Evolutionary conservation across 2,797 vertebrate species (phyloP).

Genomic region (Columba guinea): DNA sequence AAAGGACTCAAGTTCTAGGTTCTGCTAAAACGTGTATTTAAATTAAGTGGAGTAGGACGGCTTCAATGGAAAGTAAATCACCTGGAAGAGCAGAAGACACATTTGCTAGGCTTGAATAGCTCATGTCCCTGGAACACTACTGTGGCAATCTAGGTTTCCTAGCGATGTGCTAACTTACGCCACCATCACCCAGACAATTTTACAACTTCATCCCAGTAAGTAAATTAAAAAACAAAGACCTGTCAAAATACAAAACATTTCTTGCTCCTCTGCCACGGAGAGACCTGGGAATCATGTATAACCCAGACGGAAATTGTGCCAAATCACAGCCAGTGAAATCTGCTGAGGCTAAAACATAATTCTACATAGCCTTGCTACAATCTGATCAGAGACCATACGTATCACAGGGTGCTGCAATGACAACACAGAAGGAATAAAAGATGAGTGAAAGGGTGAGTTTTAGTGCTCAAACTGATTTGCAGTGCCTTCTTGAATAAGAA

Average conservation of each 20-base stretch:
- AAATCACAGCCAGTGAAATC: not conserved
- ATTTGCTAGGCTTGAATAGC: not conserved
- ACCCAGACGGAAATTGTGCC: not conserved
- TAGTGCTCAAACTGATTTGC: not conserved
- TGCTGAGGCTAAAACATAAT: not conserved
- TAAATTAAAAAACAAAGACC: not conserved
- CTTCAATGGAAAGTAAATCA: not conserved
- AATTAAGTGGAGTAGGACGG: not conserved
- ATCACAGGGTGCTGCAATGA: accelerated
- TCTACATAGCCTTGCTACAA: not conserved
- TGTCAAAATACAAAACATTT: conserved; percentile 2
- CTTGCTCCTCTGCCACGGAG: not conserved
- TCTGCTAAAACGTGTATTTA: not conserved
- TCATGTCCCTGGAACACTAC: not conserved
- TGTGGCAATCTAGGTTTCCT: not conserved
- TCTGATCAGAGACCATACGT: accelerated
- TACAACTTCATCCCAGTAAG: not conserved
- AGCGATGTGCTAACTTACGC: not conserved
- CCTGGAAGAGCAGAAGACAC: not conserved
- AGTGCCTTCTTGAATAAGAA: not conserved
- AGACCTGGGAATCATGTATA: not conserved
- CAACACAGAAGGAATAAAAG: not conserved
- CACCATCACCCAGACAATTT: not conserved
- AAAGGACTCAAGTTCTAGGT: not conserved
- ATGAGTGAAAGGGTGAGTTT: not conserved